Evolutionary conservation across 2,888 invertebrate species (phyloP).

Genomic region (Colostygia pectinataria): DNA sequence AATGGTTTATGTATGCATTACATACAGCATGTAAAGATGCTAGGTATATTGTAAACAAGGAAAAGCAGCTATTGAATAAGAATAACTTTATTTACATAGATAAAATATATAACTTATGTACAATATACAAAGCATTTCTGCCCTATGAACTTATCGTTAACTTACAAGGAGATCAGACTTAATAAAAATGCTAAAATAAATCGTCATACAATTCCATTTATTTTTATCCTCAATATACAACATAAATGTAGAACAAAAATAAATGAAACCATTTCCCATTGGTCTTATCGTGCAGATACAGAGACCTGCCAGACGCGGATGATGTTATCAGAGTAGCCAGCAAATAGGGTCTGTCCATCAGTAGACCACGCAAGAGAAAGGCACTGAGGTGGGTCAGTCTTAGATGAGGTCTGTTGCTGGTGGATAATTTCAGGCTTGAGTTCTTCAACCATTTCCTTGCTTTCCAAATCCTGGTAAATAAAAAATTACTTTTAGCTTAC

Average conservation of each 20-base stretch:
- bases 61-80: constrained; percentile 40
- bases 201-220: constrained; percentile 73
- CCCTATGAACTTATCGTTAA: constrained; percentile 34
- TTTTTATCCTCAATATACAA: constrained; percentile 65
- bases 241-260: constrained; percentile 66
- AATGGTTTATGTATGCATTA: neutral
- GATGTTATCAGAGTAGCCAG: constrained; percentile 98
- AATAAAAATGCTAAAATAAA: constrained; percentile 64
- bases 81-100: constrained; percentile 60
- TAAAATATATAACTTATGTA: constrained; percentile 43
- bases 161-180: constrained; percentile 64
- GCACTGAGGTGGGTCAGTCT: constrained; percentile 97
- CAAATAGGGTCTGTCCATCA: constrained; percentile 99
- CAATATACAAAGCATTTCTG: constrained; percentile 34
- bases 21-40: constrained; percentile 4
- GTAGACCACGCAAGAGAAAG: constrained; percentile 99
- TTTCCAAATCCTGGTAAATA: constrained; percentile 93
- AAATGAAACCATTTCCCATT: constrained; percentile 68
- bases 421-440: constrained; percentile 97
- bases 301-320: constrained; percentile 99
- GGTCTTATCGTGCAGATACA: constrained; percentile 88
- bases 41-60: constrained; percentile 33
- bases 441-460: constrained; percentile 99
- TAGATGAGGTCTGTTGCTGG: constrained; percentile 84
- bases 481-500: constrained; percentile 13